Base-by-base conservation (phyloP, 1,140 invertebrate species). In the Bombus confusus region DNA sequence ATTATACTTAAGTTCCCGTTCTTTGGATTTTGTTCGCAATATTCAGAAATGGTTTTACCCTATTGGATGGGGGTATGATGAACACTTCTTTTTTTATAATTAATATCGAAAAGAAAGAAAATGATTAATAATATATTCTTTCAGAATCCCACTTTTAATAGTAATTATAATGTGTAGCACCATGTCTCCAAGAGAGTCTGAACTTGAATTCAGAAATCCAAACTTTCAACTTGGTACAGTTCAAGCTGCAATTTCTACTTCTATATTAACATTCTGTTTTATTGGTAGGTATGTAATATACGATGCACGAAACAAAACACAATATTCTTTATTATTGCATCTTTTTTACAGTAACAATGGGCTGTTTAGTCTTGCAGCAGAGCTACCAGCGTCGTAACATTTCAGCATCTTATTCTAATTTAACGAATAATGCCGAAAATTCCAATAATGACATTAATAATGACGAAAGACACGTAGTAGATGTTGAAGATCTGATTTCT, bases 1-100 rank as follows among this genome's bases (percentile, higher is more conserved):
- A 28, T 96, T 98, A 68, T 97, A 99, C 91, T 94, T 99, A 43
- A 97, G 98, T 93, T 97, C 97, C 80, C 96, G 97, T 71, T 98
- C 98, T 87, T 95, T 98, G 3, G 97, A 97, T 92, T 98, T 97
- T 94, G 97, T 98, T 41, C 93, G 98, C 22, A 97, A 97, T 86
- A 88, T 98, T 0, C 96, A 97, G 92, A 97, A 97, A 41, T 96
- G 96, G 91, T 96, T 98, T 88, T 95, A 96, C 31, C 94, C 97
- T 13, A 95, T 97, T 86, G 97, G 97, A 87, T 98, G 98, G 97
- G 98, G 98, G 97, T 97, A 95, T 94, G 95, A 94, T 80, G 4
- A 64, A 62, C 8, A 64, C 34, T 57, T 62, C 37, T 73, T 39
- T 52, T 25, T 76, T 57, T 2, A 68, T 34, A 52, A 73, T 79